phyloP scores from a whole-genome alignment of 2,113 vertebrate species.

The Cavia aperea region DNA sequence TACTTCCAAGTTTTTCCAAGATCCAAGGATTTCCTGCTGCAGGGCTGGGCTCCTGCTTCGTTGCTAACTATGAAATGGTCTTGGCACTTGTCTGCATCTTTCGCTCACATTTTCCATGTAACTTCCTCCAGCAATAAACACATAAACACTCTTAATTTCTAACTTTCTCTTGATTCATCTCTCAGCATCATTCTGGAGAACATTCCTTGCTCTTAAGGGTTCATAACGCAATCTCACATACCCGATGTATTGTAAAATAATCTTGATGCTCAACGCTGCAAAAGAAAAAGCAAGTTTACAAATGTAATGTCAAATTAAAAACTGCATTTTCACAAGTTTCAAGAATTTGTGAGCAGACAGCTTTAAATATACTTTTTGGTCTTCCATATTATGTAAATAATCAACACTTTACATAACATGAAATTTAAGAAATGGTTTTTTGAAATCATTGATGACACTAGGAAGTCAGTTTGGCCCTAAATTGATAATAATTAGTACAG shows the following conservation, averaged over 20 bases:
- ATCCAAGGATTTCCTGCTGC: neutral
- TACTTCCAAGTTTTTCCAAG: neutral
- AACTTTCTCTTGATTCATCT: neutral
- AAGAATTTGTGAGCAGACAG: neutral
- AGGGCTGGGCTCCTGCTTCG: neutral
- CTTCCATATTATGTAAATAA: neutral
- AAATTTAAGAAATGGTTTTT: neutral
- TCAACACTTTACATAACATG: neutral
- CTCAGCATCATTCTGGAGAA: neutral
- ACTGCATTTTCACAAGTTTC: neutral
- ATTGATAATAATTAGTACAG: neutral
- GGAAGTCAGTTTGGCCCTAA: neutral
- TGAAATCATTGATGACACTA: neutral
- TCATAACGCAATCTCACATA: neutral
- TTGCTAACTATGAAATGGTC: neutral
- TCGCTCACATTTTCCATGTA: neutral
- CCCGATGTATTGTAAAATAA: neutral
- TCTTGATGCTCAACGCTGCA: neutral
- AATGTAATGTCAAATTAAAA: neutral
- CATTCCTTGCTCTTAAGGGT: neutral
- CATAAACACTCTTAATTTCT: neutral
- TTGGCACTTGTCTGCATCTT: neutral
- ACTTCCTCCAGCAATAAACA: rapidly evolving
- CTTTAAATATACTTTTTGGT: neutral
- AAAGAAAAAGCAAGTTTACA: neutral